phyloP scores from a whole-genome alignment of 2,888 invertebrate genomes.

The Lacanobia oleracea region DNA sequence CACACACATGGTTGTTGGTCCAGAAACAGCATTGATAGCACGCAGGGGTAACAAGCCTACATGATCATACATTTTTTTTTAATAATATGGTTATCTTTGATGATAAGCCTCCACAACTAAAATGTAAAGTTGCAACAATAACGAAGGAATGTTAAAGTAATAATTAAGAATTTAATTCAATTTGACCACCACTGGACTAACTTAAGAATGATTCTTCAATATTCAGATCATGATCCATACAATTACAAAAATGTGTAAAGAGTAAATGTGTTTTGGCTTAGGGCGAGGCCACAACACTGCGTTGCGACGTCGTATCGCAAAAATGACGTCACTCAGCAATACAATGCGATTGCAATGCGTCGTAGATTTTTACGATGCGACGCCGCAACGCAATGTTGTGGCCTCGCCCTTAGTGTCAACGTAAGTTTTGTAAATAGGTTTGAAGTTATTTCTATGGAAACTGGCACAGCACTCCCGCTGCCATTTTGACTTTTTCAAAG shows the following conservation, averaged over 20 bases:
- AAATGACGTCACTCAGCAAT: no score
- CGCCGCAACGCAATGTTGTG: no score
- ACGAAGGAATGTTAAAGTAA: slow-evolving; percentile 55
- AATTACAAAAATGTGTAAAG: slow-evolving; percentile 18
- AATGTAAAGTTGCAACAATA: slow-evolving; percentile 56
- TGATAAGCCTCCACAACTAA: slow-evolving; percentile 49
- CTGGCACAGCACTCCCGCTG: no score
- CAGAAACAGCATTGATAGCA: not conserved
- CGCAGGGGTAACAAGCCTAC: not conserved
- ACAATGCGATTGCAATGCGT: no score
- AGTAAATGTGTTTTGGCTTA: not conserved
- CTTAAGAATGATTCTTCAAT: slow-evolving; percentile 18
- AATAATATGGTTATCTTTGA: slow-evolving; percentile 45
- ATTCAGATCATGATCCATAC: slow-evolving; percentile 45
- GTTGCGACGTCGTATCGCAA: no score
- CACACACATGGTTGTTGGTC: not conserved
- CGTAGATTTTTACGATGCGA: no score
- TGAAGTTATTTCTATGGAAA: no score
- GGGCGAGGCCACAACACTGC: no score
- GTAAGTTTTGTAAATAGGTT: slow-evolving; percentile 6
- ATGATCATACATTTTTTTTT: not conserved
- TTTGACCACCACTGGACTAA: slow-evolving; percentile 28
- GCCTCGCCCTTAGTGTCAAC: no score
- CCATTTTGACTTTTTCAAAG: no score
- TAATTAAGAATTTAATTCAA: slow-evolving; percentile 9